Conservation (phyloP, 35 echinoderm and acorn worm genomes). For the Strongylocentrotus purpuratus region DNA sequence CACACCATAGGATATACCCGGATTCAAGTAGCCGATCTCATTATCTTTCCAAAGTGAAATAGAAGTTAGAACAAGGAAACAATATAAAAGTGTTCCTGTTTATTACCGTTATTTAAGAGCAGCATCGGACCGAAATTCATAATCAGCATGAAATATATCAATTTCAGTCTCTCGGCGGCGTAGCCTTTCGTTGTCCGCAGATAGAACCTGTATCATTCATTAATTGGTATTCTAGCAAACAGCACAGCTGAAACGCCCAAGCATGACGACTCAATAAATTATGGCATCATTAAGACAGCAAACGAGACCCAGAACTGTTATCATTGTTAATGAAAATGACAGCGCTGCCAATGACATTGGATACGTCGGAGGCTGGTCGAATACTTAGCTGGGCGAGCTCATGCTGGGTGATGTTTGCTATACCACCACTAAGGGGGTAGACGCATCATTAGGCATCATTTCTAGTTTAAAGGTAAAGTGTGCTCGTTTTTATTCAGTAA, state of each 20-base stretch:
- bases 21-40: too few species aligned
- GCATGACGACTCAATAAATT: not conserved
- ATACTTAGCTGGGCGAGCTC: not conserved
- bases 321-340: conserved; percentile 5
- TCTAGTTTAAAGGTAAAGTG: not conserved
- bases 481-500: not conserved
- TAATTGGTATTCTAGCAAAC: not conserved
- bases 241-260: not conserved
- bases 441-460: not conserved
- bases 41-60: too few species aligned
- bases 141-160: not conserved
- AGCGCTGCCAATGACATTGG: not conserved
- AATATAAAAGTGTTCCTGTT: too few species aligned
- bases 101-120: too few species aligned
- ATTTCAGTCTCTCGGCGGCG: not conserved
- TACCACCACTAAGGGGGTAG: not conserved
- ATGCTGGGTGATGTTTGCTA: not conserved
- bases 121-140: too few species aligned
- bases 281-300: not conserved
- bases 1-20: too few species aligned
- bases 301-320: not conserved
- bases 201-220: not conserved
- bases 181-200: not conserved
- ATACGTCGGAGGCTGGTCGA: not conserved
- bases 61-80: too few species aligned